Base-by-base conservation (phyloP, 2,797 vertebrate species). In the Synanceia verrucosa region DNA sequence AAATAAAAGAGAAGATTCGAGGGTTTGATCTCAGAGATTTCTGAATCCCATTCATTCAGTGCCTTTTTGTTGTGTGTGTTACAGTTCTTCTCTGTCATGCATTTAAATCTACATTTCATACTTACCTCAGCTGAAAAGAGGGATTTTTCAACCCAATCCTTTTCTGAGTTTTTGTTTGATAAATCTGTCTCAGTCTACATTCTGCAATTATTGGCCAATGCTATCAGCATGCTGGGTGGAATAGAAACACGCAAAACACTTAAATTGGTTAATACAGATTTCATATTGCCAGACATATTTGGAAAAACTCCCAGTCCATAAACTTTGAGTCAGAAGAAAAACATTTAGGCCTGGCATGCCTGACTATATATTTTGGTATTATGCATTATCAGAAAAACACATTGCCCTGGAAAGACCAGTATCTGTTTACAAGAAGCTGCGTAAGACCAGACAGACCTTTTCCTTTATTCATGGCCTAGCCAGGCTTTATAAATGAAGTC, bases 401-500 rank as follows among this genome's bases (percentile, higher is more conserved):
- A 2, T 34, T 37, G 39, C 19, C 74, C 73, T 57, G 21, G 41
- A 21, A 47, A 69, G 36, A 70, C 23, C 31, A 4, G 76, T 71
- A 55, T 90, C 84, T 36, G 79, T 73, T 90, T 82, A 78, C 87
- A 83, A 76, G 62, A 37, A 68, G 79, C 46, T 83, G 73, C 80
- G 83, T 57, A 81, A 79, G 41, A 39, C 60, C 41, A 51, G 47
- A 62, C 36, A 68, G 68, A 73, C 76, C 63, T 85, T 84, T 83
- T 81, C 34, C 29, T 43, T 79, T 63, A 91, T 90, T 87, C 83
- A 91, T 87, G 69, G 8, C 56, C 53, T 60, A 7, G 11, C 43
- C 36, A 48, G 48, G 56, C 62, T 85, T 81, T 92, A 93, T 92
- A 94, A 91, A 79, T 67, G 53, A 50, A 11, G 51, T 39, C 48